Conservation (phyloP, 2,888 invertebrate species). For the Tanypteryx hageni region DNA sequence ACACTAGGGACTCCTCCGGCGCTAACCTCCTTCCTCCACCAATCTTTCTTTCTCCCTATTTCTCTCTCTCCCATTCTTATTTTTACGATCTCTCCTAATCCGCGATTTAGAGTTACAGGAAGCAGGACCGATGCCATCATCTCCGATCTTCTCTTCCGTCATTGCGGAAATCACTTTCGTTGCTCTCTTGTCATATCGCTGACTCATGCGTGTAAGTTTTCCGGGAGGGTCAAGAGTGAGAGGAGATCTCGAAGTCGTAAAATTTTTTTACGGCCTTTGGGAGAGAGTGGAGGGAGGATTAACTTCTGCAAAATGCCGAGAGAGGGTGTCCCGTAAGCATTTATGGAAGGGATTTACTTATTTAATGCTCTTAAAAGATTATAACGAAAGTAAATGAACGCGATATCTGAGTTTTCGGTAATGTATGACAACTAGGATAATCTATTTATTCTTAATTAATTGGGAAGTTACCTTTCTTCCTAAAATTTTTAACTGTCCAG, state of each 20-base stretch:
- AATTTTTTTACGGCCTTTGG: slow-evolving; percentile 6
- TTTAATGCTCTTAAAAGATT: too few species aligned
- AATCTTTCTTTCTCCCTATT: neutral
- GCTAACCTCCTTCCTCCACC: neutral
- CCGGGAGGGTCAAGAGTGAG: neutral
- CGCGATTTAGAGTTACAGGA: neutral
- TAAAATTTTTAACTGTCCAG: too few species aligned
- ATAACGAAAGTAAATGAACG: too few species aligned
- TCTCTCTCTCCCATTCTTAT: neutral
- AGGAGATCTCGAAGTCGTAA: slow-evolving; percentile 17
- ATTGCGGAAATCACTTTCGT: neutral
- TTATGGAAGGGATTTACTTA: neutral
- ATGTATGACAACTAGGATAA: too few species aligned
- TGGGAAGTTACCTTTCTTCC: too few species aligned
- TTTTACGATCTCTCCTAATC: slow-evolving; percentile 8
- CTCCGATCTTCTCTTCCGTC: neutral
- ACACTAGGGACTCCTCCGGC: too few species aligned
- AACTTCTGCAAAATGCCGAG: neutral
- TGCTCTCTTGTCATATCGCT: slow-evolving; percentile 13
- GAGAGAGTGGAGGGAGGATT: neutral
- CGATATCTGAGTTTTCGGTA: too few species aligned
- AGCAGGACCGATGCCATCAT: neutral
- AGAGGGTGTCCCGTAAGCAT: neutral
- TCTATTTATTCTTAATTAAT: too few species aligned
- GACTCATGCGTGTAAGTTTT: neutral